Evolutionary conservation across 2,888 invertebrate genomes (phyloP).

Genomic region (Leptinotarsa juncta): DNA sequence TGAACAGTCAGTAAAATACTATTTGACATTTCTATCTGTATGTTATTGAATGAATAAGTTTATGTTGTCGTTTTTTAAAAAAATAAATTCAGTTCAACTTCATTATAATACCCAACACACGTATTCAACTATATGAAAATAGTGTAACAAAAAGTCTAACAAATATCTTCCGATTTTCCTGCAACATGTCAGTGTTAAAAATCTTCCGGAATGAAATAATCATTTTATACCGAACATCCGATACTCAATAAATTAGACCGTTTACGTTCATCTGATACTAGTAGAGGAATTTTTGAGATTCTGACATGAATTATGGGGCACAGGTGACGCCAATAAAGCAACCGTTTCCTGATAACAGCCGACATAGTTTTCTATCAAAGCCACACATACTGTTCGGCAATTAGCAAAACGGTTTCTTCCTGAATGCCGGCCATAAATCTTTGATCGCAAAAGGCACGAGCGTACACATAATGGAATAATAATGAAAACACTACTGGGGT

Average conservation of each 20-base stretch:
- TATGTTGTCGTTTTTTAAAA: too few species aligned
- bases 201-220: not conserved
- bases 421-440: not conserved
- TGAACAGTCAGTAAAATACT: too few species aligned
- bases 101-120: too few species aligned
- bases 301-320: not conserved
- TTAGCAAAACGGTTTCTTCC: slow-evolving; percentile 9
- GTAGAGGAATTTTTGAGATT: not conserved
- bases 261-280: not conserved
- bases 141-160: too few species aligned
- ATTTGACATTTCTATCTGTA: too few species aligned
- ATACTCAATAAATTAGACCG: not conserved
- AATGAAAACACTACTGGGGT: too few species aligned
- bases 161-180: too few species aligned
- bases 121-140: too few species aligned
- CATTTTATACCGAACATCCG: not conserved
- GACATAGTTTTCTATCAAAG: not conserved
- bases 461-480: not conserved
- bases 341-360: slow-evolving; percentile 1
- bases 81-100: too few species aligned
- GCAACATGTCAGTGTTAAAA: not conserved
- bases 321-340: not conserved
- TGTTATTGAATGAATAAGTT: too few species aligned
- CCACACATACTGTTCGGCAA: slow-evolving; percentile 14
- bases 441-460: not conserved